Evolutionary conservation across 2,113 vertebrate genomes (phyloP).

Genomic region (Enhydra lutris): DNA sequence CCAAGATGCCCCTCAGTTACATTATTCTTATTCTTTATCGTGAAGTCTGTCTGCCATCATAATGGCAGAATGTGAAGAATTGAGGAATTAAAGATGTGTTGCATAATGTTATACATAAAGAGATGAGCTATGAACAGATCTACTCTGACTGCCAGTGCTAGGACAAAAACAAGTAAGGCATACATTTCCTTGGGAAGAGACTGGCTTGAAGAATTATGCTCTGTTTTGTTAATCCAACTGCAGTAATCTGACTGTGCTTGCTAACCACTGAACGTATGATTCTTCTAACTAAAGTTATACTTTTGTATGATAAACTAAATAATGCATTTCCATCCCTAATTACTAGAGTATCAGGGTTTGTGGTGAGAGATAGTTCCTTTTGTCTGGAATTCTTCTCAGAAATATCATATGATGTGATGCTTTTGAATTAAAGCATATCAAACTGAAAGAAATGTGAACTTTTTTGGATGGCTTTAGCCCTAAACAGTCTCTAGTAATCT

Average conservation of each 20-base stretch:
- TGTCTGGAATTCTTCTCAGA: not conserved
- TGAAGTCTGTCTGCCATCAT: not conserved
- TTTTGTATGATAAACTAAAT: not conserved
- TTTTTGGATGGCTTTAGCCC: not conserved
- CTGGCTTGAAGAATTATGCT: not conserved
- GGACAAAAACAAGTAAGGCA: not conserved
- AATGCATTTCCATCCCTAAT: not conserved
- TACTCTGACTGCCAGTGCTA: not conserved
- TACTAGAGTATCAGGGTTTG: too few relatives aligned
- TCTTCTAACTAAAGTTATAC: not conserved
- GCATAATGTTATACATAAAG: not conserved
- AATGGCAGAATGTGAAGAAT: not conserved
- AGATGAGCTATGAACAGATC: not conserved
- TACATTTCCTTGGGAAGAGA: not conserved
- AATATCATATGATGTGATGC: not conserved
- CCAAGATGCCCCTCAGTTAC: not conserved
- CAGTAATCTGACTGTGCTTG: not conserved
- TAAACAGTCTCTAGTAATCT: not conserved
- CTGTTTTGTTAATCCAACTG: not conserved
- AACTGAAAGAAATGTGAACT: not conserved
- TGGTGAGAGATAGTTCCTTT: not conserved
- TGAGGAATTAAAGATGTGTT: not conserved
- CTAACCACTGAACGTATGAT: not conserved
- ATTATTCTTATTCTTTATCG: not conserved
- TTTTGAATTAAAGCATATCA: not conserved